phyloP scores from a whole-genome alignment of 1,140 invertebrate genomes.

The Drosophila albomicans region DNA sequence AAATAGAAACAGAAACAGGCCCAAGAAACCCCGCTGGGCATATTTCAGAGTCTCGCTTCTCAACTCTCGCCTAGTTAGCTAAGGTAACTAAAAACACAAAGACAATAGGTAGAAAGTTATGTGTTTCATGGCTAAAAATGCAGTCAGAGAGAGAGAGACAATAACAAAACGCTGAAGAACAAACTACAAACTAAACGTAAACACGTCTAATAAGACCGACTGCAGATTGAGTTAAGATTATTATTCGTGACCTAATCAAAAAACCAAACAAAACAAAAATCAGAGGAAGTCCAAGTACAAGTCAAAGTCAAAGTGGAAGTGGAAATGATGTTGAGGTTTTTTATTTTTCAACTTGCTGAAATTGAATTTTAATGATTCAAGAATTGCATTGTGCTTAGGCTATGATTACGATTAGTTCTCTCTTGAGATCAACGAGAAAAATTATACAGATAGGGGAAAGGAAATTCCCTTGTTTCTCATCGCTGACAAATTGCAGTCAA shows the following conservation, averaged over 20 bases:
- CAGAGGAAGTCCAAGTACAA: neutral
- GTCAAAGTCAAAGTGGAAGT: conserved; percentile 39
- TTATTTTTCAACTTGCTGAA: conserved; percentile 35
- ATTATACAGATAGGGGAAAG: neutral
- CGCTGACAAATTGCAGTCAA: conserved; percentile 1
- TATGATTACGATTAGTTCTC: neutral
- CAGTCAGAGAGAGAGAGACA: conserved; percentile 37
- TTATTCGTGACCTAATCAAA: conserved; percentile 36
- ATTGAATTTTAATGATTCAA: conserved; percentile 74
- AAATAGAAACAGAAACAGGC: conserved; percentile 31
- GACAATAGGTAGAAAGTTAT: conserved; percentile 74
- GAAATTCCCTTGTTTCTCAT: neutral
- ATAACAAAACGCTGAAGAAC: conserved; percentile 15
- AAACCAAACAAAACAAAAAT: conserved; percentile 18
- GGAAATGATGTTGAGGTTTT: conserved; percentile 56
- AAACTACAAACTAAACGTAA: conserved; percentile 40
- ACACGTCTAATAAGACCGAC: conserved; percentile 63
- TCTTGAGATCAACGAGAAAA: neutral
- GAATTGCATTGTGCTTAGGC: conserved; percentile 34
- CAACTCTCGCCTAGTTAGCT: conserved; percentile 26
- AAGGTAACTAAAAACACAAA: neutral
- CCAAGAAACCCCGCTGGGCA: conserved; percentile 27
- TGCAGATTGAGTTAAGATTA: conserved; percentile 25
- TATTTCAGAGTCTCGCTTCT: neutral
- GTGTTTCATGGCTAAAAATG: conserved; percentile 49